Conservation (phyloP, 1,140 invertebrate species). For the Anoplophora glabripennis region DNA sequence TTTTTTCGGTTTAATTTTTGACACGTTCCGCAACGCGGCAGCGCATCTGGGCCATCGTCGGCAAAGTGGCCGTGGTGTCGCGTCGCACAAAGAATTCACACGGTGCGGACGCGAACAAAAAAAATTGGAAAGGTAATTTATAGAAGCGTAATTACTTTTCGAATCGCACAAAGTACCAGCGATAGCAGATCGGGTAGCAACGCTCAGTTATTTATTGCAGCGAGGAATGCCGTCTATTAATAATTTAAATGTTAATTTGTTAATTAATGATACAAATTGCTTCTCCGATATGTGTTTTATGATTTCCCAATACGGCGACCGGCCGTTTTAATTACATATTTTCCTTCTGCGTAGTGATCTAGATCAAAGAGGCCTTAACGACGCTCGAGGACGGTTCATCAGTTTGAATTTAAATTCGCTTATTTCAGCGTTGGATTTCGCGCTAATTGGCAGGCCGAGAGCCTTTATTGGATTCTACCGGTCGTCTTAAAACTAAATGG, state of each 20-base stretch:
- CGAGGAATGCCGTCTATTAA: slow-evolving; percentile 42
- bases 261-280: slow-evolving; percentile 51
- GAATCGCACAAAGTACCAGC: slow-evolving; percentile 10
- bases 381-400: slow-evolving; percentile 21
- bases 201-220: slow-evolving; percentile 32
- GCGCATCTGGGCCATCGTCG: too few species aligned
- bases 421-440: slow-evolving; percentile 27
- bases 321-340: slow-evolving; percentile 35
- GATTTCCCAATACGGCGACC: slow-evolving; percentile 37
- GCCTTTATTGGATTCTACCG: slow-evolving; percentile 27
- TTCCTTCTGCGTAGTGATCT: slow-evolving; percentile 29
- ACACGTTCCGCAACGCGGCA: too few species aligned
- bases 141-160: slow-evolving; percentile 20
- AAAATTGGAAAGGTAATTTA: slow-evolving; percentile 16
- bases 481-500: slow-evolving; percentile 21
- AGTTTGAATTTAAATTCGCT: slow-evolving; percentile 38
- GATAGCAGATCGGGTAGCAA: slow-evolving; percentile 26
- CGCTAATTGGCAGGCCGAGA: slow-evolving; percentile 30
- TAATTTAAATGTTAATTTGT: slow-evolving; percentile 51
- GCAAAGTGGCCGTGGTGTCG: slow-evolving; percentile 5
- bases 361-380: slow-evolving; percentile 35
- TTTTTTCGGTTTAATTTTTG: too few species aligned
- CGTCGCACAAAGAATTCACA: slow-evolving; percentile 17
- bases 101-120: slow-evolving; percentile 8
- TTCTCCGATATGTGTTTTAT: slow-evolving; percentile 47